Evolutionary conservation across 2,797 vertebrate species (phyloP).

Genomic region (Orestias chungarensis): DNA sequence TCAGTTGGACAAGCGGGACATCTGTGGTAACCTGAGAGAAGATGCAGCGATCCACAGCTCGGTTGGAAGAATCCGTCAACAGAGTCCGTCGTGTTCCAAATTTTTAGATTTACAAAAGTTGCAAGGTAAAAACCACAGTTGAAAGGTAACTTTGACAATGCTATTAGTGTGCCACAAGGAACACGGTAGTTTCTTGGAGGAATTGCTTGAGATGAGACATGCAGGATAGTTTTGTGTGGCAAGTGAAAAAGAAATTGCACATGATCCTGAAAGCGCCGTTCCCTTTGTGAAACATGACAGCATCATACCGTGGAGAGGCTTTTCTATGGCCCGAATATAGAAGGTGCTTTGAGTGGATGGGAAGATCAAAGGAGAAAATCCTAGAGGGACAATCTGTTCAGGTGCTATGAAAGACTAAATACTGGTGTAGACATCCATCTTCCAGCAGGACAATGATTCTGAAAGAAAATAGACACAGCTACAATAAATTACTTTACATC

Average conservation of each 20-base stretch:
- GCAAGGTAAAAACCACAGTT: not conserved
- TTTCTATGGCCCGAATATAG: too few species aligned
- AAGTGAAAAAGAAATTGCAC: not conserved
- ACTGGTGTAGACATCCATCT: too few species aligned
- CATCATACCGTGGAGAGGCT: too few species aligned
- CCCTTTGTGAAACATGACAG: too few species aligned
- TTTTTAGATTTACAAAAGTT: not conserved
- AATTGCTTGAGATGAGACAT: not conserved
- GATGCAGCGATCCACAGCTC: not conserved
- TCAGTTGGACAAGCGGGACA: not conserved
- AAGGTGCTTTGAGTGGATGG: too few species aligned
- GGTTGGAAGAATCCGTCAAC: not conserved
- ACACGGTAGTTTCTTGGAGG: not conserved
- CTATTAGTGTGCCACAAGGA: not conserved
- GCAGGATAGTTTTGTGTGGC: not conserved
- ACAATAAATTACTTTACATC: too few species aligned
- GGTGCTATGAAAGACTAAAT: too few species aligned
- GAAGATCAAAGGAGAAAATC: too few species aligned
- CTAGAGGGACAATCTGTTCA: too few species aligned
- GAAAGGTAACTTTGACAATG: not conserved
- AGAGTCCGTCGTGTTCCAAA: not conserved
- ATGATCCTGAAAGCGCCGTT: too few species aligned
- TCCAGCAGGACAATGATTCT: too few species aligned
- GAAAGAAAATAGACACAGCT: too few species aligned
- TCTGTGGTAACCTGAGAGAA: not conserved